phyloP scores from a whole-genome alignment of 2,113 vertebrate species.

The Panthera uncia region DNA sequence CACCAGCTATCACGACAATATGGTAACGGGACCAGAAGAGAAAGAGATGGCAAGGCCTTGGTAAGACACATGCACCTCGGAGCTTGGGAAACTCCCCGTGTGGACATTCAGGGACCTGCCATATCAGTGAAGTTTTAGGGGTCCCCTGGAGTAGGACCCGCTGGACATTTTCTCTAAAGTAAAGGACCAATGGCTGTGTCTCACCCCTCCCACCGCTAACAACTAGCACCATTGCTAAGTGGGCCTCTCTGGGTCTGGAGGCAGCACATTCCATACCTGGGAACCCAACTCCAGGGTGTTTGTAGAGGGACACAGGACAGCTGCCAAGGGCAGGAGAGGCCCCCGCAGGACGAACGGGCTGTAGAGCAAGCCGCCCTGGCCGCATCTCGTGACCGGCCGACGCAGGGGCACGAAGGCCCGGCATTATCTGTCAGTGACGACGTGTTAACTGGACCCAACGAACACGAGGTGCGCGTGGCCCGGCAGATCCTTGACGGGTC shows the following conservation, averaged over 20 bases:
- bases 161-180: not conserved
- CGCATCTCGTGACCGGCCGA: not conserved
- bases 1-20: not conserved
- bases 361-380: accelerated
- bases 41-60: not conserved
- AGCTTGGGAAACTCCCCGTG: too few species aligned
- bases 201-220: accelerated
- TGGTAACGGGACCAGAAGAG: not conserved
- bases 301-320: not conserved
- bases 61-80: too few species aligned
- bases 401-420: accelerated
- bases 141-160: not conserved
- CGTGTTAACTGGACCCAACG: not conserved
- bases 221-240: not conserved
- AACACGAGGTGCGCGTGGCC: accelerated
- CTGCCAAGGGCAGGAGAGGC: not conserved
- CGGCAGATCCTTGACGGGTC: not conserved
- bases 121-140: not conserved
- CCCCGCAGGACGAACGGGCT: not conserved
- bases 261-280: accelerated
- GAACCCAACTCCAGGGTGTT: accelerated
- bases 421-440: not conserved
- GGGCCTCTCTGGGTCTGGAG: not conserved
- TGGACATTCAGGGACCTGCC: not conserved
- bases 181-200: accelerated